Conservation (phyloP, 2,113 vertebrate genomes). For the Halichoerus grypus region DNA sequence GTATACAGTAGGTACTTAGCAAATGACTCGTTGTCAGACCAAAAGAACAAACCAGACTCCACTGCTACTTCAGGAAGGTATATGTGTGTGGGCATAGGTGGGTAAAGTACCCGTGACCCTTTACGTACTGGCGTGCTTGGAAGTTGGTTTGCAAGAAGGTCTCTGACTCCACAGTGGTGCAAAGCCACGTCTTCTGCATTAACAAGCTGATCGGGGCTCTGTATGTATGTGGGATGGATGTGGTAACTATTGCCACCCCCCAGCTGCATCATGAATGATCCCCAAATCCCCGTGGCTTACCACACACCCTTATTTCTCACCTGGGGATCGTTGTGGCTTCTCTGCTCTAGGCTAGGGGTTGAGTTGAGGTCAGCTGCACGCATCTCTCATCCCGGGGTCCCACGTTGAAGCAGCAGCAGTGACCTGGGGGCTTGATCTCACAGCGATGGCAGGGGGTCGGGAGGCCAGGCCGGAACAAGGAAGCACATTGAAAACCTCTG, state of each 20-base stretch:
- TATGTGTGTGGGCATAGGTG: neutral
- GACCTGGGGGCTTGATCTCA: neutral
- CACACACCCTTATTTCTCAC: neutral
- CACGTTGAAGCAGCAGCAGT: neutral
- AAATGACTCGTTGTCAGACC: neutral
- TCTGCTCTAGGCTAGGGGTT: neutral
- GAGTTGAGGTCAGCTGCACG: neutral
- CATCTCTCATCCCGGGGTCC: neutral
- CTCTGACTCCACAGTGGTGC: neutral
- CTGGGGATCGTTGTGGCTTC: neutral
- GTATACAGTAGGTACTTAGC: neutral
- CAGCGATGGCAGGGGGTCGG: neutral
- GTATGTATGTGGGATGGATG: neutral
- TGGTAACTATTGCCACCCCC: neutral
- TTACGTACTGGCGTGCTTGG: neutral
- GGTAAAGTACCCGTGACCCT: neutral
- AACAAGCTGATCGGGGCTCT: neutral
- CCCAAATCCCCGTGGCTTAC: neutral
- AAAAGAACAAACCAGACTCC: neutral
- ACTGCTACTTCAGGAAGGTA: neutral
- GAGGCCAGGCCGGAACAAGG: neutral
- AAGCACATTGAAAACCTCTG: neutral
- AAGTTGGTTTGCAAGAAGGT: constrained; percentile 1
- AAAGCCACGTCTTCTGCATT: neutral
- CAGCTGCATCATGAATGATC: neutral